phyloP scores from a whole-genome alignment of 2,888 invertebrate genomes.

The Parasteatoda lunata region DNA sequence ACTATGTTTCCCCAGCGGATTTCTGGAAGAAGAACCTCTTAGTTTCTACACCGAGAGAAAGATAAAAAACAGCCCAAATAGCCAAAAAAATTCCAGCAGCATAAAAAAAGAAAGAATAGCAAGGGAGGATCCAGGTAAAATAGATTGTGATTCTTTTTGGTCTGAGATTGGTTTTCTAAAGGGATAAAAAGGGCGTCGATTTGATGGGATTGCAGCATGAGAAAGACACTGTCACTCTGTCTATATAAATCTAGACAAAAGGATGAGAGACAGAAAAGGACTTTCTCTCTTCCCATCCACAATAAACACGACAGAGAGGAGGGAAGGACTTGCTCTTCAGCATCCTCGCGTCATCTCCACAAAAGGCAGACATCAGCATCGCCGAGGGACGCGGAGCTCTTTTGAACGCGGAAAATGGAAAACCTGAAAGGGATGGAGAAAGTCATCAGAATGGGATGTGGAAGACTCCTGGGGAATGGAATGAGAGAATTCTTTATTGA shows the following conservation, averaged over 20 bases:
- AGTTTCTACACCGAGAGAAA: too few species aligned
- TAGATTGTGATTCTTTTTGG: too few species aligned
- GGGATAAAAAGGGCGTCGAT: conserved; percentile 55
- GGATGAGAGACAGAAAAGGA: background rate
- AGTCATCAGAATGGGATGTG: conserved; percentile 40
- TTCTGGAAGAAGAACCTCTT: too few species aligned
- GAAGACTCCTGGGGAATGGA: background rate
- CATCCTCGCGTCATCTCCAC: conserved; percentile 58
- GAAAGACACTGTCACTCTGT: conserved; percentile 9
- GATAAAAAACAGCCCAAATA: too few species aligned
- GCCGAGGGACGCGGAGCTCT: conserved; percentile 35
- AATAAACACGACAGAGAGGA: background rate
- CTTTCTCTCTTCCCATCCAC: too few species aligned
- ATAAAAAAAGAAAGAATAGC: too few species aligned
- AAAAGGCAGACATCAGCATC: conserved; percentile 59
- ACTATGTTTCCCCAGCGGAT: too few species aligned
- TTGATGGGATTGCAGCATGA: conserved; percentile 59
- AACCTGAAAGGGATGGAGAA: conserved; percentile 33
- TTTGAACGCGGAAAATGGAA: conserved; percentile 59
- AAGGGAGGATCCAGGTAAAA: too few species aligned
- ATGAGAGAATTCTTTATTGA: background rate
- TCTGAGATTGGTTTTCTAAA: too few species aligned
- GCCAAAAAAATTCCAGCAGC: too few species aligned
- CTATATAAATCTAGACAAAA: conserved; percentile 14
- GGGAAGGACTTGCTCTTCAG: conserved; percentile 19